Base-by-base conservation (phyloP, 2,113 vertebrate species). In the Pipa parva region DNA sequence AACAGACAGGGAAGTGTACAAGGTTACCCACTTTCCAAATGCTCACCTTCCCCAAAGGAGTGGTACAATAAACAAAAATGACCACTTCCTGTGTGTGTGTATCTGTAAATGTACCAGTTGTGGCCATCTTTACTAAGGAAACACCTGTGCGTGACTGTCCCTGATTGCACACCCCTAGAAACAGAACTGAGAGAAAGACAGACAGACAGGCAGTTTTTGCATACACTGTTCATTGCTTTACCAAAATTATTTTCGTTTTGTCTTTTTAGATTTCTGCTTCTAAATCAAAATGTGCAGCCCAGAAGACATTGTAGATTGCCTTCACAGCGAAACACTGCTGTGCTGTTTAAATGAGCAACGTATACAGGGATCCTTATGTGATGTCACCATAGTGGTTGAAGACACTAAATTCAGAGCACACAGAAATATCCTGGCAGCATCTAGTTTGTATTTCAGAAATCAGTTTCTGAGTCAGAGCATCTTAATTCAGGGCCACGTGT, bases 371-470 rank as follows among this genome's bases (percentile, higher is more conserved):
- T 87, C 97, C 73, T 89, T 97, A 73, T 99, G 97, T 15, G 97
- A 99, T 63, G 93, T 99, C 59, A 98, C 95, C 48, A 93, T 99
- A 55, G 95, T 99, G 12, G 96, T 99, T 77, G 96, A 96, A 76
- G 97, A 99, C 60, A 95, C 95, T 57, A 99, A 99, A 79, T 99
- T 99, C 78, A 93, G 89, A 76, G 97, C 97, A 52, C 97, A 99
- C 72, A 93, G 91, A 76, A 99, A 99, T 78, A 89, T 99, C 63
- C 83, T 99, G 80, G 97, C 95, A 59, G 97, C 96, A 61, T 95
- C 93, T 52, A 97, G 97, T 58, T 89, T 95, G 59, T 98, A 97
- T 83, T 99, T 99, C 70, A 93, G 90, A 76, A 95, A 92, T 31
- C 91, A 92, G 67, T 91, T 99, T 70, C 93, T 88, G 62, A 85